A percentile compares a stretch with the other conserved stretches of the same genome.
Conservation (phyloP, 2,888 invertebrate genomes). For the Netelia inedita region DNA sequence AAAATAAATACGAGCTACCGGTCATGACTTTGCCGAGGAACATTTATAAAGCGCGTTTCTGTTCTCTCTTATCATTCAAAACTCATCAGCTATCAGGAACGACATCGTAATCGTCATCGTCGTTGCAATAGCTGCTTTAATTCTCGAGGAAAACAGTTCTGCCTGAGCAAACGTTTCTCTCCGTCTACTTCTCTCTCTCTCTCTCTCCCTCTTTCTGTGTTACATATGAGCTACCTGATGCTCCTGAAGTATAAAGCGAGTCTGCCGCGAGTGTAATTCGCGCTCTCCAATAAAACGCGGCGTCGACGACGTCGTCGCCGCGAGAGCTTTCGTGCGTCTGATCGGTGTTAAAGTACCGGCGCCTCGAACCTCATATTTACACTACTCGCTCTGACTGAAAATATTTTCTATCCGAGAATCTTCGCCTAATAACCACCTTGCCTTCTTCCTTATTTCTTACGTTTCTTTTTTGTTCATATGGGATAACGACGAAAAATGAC, state of each 20-base stretch:
- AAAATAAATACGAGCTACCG: constrained; percentile 37
- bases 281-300: constrained; percentile 65
- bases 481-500: too few species aligned
- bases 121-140: constrained; percentile 58
- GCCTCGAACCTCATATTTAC: constrained; percentile 10
- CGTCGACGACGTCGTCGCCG: constrained; percentile 53
- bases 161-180: constrained; percentile 56
- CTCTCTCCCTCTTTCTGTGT: too few species aligned
- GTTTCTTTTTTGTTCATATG: too few species aligned
- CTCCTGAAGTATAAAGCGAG: constrained; percentile 34
- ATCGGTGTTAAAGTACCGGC: constrained; percentile 54
- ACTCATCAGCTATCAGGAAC: constrained; percentile 52
- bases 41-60: constrained; percentile 41
- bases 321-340: constrained; percentile 43
- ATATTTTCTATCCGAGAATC: background rate
- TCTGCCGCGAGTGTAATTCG: constrained; percentile 52
- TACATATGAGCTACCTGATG: constrained; percentile 28
- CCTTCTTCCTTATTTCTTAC: too few species aligned
- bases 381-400: constrained; percentile 6
- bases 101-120: constrained; percentile 48
- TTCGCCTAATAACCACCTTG: too few species aligned
- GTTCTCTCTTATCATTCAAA: constrained; percentile 27
- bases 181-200: background rate
- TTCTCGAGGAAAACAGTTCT: constrained; percentile 61
- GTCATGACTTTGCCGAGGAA: constrained; percentile 48